A percentile compares a stretch with the other conserved stretches of the same genome.
Evolutionary conservation across 2,797 vertebrate genomes (phyloP).

Genomic region (Tarsius wallacei): DNA sequence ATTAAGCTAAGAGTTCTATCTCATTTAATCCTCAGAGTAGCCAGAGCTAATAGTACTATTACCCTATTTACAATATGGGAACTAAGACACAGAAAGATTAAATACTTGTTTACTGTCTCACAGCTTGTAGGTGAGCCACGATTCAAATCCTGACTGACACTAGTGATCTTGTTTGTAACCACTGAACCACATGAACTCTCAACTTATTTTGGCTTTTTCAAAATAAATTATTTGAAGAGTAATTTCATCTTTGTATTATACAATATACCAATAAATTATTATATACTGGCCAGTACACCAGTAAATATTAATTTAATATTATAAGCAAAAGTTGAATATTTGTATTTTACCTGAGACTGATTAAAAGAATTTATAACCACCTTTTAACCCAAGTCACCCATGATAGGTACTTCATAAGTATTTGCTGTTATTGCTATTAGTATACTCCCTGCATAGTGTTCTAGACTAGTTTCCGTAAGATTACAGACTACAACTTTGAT

Average conservation of each 20-base stretch:
- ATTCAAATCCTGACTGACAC: not conserved
- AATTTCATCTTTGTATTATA: not conserved
- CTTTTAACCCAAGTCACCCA: not conserved
- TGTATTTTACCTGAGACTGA: not conserved
- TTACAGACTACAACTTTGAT: not conserved
- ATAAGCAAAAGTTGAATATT: not conserved
- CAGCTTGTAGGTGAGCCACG: not conserved
- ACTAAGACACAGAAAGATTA: not conserved
- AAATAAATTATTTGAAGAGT: not conserved
- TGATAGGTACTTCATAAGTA: not conserved
- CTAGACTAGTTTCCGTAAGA: slow-evolving; percentile 7
- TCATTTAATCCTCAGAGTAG: not conserved
- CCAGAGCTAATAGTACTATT: not conserved
- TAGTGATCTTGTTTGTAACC: not conserved
- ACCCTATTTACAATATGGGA: not conserved
- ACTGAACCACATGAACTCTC: not conserved
- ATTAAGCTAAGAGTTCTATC: not conserved
- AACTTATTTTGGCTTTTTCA: slow-evolving; percentile 43
- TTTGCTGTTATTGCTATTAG: not conserved
- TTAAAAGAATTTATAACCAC: slow-evolving; percentile 16
- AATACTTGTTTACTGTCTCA: not conserved
- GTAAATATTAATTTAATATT: slow-evolving; percentile 12
- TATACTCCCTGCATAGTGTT: not conserved
- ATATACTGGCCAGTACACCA: not conserved
- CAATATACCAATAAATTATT: not conserved